Conservation (phyloP, 1,140 invertebrate species). For the Nymphalis io region DNA sequence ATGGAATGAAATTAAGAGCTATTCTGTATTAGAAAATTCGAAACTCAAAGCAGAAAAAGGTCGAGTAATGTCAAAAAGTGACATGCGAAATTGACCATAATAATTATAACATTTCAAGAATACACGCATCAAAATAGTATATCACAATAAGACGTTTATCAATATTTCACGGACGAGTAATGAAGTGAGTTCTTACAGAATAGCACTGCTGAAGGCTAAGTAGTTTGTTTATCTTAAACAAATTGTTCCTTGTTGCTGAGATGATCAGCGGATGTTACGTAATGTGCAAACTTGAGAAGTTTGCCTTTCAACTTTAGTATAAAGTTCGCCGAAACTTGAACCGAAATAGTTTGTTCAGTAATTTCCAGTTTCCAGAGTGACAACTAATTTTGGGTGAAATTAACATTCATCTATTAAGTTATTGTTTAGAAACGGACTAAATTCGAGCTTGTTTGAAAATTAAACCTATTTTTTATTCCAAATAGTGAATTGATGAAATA, state of each 20-base stretch:
- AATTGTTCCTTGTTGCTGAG: constrained; percentile 39
- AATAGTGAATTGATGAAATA: too few species aligned
- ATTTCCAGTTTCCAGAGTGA: constrained; percentile 5
- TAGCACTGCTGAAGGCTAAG: neutral
- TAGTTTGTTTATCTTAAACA: constrained; percentile 10
- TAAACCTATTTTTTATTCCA: too few species aligned
- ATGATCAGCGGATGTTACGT: constrained; percentile 44
- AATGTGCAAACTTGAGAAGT: constrained; percentile 35
- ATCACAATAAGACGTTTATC: too few species aligned
- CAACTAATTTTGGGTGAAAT: constrained; percentile 24
- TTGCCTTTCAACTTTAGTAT: constrained; percentile 22
- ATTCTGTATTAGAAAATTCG: too few species aligned
- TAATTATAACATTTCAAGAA: too few species aligned
- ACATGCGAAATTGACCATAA: too few species aligned
- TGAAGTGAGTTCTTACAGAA: too few species aligned
- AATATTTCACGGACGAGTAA: too few species aligned
- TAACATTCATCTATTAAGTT: constrained; percentile 24
- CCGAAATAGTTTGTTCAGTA: constrained; percentile 40
- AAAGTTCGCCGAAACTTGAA: constrained; percentile 41
- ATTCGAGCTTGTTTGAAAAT: too few species aligned
- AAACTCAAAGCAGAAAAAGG: too few species aligned
- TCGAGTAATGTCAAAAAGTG: too few species aligned
- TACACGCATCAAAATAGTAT: too few species aligned
- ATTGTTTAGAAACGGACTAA: constrained; percentile 9
- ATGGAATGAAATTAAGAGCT: neutral